Percentiles rank a stretch among this genome's conserved stretches.
phyloP scores from a whole-genome alignment of 2,888 invertebrate genomes.

The Teleogryllus oceanicus region DNA sequence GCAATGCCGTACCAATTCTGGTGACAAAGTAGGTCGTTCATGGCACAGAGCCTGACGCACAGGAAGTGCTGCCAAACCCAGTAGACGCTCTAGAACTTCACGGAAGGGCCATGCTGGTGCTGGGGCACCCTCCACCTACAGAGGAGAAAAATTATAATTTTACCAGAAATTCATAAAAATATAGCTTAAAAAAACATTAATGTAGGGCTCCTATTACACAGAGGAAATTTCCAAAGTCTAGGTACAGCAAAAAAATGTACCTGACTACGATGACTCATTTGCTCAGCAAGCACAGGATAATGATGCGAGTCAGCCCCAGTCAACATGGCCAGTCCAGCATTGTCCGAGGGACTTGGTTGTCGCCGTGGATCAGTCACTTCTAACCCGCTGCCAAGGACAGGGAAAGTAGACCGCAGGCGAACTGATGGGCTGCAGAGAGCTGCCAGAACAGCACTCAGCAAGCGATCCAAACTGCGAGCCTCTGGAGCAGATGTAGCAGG shows the following conservation, averaged over 20 bases:
- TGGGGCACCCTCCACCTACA: slow-evolving; percentile 46
- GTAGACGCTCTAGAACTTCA: slow-evolving; percentile 76
- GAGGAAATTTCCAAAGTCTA: too few species aligned
- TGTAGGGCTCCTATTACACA: too few species aligned
- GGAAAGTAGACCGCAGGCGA: slow-evolving; percentile 70
- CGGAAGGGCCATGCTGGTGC: slow-evolving; percentile 60
- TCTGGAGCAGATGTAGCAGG: background rate
- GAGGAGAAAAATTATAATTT: background rate
- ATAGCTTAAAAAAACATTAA: too few species aligned
- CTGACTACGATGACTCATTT: slow-evolving; percentile 68
- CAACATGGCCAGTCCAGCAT: slow-evolving; percentile 64
- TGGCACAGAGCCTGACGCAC: slow-evolving; percentile 58
- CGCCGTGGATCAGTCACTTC: slow-evolving; percentile 52
- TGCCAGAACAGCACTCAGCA: slow-evolving; percentile 76
- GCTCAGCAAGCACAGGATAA: slow-evolving; percentile 73
- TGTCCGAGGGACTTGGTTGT: slow-evolving; percentile 65
- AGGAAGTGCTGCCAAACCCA: slow-evolving; percentile 78
- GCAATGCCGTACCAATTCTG: slow-evolving; percentile 60
- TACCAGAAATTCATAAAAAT: too few species aligned
- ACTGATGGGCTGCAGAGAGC: slow-evolving; percentile 78
- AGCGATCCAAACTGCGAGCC: slow-evolving; percentile 49
- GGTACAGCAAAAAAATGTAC: slow-evolving; percentile 19
- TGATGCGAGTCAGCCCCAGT: slow-evolving; percentile 65
- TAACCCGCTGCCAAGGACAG: slow-evolving; percentile 57
- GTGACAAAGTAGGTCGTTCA: slow-evolving; percentile 49